Evolutionary conservation across 2,888 invertebrate genomes (phyloP).

Genomic region (Brenthis ino): DNA sequence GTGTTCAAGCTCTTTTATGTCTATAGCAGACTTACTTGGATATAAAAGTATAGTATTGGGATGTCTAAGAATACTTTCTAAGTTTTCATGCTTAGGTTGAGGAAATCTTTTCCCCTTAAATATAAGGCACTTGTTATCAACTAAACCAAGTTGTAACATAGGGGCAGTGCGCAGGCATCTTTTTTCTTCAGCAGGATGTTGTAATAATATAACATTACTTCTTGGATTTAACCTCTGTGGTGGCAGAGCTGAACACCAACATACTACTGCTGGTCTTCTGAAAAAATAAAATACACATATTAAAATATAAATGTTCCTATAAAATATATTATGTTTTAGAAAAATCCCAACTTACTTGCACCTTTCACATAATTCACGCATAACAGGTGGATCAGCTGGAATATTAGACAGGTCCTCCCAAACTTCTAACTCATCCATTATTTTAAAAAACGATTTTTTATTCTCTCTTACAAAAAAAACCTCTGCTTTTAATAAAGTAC

Average conservation of each 20-base stretch:
- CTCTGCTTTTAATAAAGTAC: too few relatives aligned
- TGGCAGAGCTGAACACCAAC: conserved; percentile 94
- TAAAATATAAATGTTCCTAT: not conserved
- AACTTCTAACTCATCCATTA: conserved; percentile 73
- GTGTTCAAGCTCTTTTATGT: conserved; percentile 81
- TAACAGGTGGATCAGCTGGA: conserved; percentile 88
- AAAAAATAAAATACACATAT: conserved; percentile 39
- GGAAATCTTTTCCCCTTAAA: conserved; percentile 94
- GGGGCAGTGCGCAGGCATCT: conserved; percentile 94
- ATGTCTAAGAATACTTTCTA: conserved; percentile 85
- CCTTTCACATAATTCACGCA: conserved; percentile 86
- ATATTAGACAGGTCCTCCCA: conserved; percentile 89
- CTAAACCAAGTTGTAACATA: conserved; percentile 91
- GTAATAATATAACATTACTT: conserved; percentile 90
- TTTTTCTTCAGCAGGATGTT: conserved; percentile 97
- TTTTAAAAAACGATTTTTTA: too few relatives aligned
- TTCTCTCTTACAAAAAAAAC: too few relatives aligned
- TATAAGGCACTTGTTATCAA: conserved; percentile 88
- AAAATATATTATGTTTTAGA: not conserved
- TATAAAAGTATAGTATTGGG: conserved; percentile 90
- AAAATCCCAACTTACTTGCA: conserved; percentile 84
- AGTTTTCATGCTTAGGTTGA: conserved; percentile 83
- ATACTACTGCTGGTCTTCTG: conserved; percentile 92
- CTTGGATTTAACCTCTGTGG: conserved; percentile 85
- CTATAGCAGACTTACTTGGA: conserved; percentile 88